These are phyloP conservation scores for Meiosimyza decipiens DNA, from an alignment of 2,888 invertebrate genomes.

Conservation along the genomic window DNA sequence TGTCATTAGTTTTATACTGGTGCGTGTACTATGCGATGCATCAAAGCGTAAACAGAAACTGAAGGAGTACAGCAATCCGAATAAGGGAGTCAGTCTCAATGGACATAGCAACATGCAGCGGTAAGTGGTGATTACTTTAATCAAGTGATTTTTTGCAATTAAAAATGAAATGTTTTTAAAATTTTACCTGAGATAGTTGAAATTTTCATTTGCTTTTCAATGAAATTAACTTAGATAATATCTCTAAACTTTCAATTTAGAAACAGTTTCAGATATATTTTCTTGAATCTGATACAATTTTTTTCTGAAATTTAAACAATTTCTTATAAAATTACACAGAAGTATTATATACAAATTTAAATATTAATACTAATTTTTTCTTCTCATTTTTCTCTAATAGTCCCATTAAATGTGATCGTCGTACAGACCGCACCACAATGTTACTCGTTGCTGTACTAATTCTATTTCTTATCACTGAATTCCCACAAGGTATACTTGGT, in stretches of 20 bases:
- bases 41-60: constrained; percentile 79
- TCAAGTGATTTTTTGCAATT: neutral
- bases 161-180: neutral
- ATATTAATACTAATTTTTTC: neutral
- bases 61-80: constrained; percentile 71
- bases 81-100: constrained; percentile 64
- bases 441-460: constrained; percentile 89
- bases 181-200: neutral
- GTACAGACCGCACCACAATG: constrained; percentile 88
- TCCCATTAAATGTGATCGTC: constrained; percentile 73
- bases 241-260: neutral
- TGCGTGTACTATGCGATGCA: constrained; percentile 78
- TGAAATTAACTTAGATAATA: neutral
- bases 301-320: too few relatives aligned
- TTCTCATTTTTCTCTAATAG: constrained; percentile 44
- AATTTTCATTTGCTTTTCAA: neutral
- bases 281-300: too few relatives aligned
- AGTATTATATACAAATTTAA: too few relatives aligned
- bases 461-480: constrained; percentile 88
- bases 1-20: constrained; percentile 74
- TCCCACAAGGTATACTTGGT: constrained; percentile 84
- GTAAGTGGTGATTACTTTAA: constrained; percentile 38
- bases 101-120: constrained; percentile 43
- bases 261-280: neutral
- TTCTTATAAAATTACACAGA: too few relatives aligned